These are phyloP conservation scores for Pelodiscus sinensis DNA, from an alignment of 2,113 vertebrate species.

Conservation along the genomic window DNA sequence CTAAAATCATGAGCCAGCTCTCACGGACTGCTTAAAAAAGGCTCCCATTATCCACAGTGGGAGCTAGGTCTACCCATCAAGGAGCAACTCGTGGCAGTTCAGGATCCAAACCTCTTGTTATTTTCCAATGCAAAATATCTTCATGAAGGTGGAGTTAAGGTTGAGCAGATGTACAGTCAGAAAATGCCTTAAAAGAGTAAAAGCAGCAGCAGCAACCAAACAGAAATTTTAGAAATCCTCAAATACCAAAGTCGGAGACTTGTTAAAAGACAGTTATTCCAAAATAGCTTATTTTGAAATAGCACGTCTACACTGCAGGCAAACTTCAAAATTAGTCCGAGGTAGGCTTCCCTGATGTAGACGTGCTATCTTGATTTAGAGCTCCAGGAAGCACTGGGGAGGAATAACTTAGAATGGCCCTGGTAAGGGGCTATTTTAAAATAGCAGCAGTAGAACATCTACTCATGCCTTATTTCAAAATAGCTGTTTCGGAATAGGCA, in stretches of 20 bases:
- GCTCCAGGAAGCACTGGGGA: too few relatives aligned
- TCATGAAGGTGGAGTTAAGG: neutral
- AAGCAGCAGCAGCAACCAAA: neutral
- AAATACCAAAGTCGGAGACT: neutral
- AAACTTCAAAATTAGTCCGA: too few relatives aligned
- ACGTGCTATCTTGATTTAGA: too few relatives aligned
- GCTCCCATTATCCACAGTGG: neutral
- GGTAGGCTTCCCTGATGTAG: too few relatives aligned
- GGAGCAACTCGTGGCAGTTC: constrained; percentile 38
- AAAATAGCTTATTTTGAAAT: too few relatives aligned
- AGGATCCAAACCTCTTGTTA: neutral
- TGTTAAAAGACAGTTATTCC: neutral
- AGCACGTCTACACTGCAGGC: too few relatives aligned
- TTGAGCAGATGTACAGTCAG: constrained; percentile 9
- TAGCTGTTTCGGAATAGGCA: too few relatives aligned
- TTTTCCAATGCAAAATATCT: constrained; percentile 24
- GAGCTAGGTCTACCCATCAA: neutral
- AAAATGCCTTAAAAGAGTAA: neutral
- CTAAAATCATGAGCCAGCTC: neutral
- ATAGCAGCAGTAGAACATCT: too few relatives aligned
- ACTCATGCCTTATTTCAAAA: too few relatives aligned
- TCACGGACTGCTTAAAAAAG: constrained; percentile 15
- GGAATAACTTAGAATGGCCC: too few relatives aligned
- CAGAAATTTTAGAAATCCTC: neutral
- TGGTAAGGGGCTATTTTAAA: too few relatives aligned